These are phyloP conservation scores for Bettongia penicillata DNA, from an alignment of 2,113 vertebrate species.

Conservation along the genomic window DNA sequence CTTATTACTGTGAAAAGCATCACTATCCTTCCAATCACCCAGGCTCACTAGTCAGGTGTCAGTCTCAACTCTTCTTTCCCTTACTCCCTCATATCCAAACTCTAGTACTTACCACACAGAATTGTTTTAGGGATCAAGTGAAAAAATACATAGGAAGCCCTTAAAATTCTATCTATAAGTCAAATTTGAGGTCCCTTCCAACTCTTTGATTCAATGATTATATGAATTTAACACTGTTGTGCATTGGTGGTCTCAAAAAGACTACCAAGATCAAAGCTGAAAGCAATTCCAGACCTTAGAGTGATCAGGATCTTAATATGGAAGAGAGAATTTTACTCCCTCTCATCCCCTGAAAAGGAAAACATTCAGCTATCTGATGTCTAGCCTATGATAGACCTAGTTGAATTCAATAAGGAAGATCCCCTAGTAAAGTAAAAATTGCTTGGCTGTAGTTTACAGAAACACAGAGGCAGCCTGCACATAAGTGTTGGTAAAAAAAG, in stretches of 20 bases:
- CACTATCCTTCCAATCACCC: background rate
- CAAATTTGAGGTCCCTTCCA: background rate
- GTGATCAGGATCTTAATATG: constrained; percentile 13
- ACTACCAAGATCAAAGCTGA: background rate
- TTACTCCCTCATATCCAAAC: background rate
- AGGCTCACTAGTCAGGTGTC: background rate
- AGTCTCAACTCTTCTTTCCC: background rate
- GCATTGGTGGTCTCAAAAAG: background rate
- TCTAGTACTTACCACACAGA: background rate
- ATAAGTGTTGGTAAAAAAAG: constrained; percentile 36
- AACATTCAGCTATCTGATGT: constrained; percentile 27
- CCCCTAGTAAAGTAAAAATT: constrained; percentile 31
- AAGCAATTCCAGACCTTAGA: background rate
- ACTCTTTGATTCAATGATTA: constrained; percentile 4
- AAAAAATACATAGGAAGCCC: background rate
- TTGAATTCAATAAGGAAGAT: constrained; percentile 49
- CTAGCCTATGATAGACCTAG: constrained; percentile 36
- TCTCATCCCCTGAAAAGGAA: constrained; percentile 42
- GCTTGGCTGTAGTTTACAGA: constrained; percentile 41
- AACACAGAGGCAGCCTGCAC: constrained; percentile 38
- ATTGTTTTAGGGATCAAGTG: background rate
- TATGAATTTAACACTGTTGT: background rate
- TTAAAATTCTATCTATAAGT: background rate
- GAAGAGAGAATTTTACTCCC: constrained; percentile 39
- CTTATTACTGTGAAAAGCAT: background rate